Evolutionary conservation across 2,888 invertebrate genomes (phyloP), one percentile per base, ranked within the genome.

Genomic region (Escarpia spicata): DNA sequence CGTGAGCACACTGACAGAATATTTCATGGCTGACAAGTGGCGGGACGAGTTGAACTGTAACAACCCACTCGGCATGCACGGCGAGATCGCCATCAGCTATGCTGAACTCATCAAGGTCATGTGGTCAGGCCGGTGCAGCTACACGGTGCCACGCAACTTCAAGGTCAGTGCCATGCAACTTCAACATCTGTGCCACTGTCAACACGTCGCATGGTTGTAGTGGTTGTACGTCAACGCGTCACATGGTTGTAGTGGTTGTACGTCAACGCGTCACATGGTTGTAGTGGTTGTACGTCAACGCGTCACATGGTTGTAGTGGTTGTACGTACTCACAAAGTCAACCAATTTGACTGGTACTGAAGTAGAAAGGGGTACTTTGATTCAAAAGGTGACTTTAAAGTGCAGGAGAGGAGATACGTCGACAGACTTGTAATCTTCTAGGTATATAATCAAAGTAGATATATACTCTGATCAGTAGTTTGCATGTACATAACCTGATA

Each of bases 1-100:
- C 95, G 97, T 97, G 37, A 97, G 97, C 2, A 96, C 96, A 12
- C 95, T 97, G 93, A 97, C 97, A 0, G 96, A 97, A 37, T 97
- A 97, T 95, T 97, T 97, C 95, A 93, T 97, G 89, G 58, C 43
- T 15, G 96, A 96, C 58, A 94, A 95, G n/a, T 97, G 97, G 96
- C 94, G 95, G 92, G 94, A 96, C 10, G 97, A 97, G 94, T 95
- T 97, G n/a, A 97, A 97, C 95, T 95, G 95, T 52, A 96, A 96
- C 52, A 97, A 97, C 94, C 97, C 97, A 3, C 95, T 97, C 2
- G 97, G 97, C n/a, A 97, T 97, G 96, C 95, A 96, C 92, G 97
- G 97, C n/a, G 97, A 97, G 94, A 97, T 97, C 45, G 97, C 97
- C 9, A 96, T 95, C 92, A 96, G 97, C 6, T 97, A 97, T 94